Base-by-base conservation (phyloP, 2,888 invertebrate genomes). In the Odontomyia ornata region DNA sequence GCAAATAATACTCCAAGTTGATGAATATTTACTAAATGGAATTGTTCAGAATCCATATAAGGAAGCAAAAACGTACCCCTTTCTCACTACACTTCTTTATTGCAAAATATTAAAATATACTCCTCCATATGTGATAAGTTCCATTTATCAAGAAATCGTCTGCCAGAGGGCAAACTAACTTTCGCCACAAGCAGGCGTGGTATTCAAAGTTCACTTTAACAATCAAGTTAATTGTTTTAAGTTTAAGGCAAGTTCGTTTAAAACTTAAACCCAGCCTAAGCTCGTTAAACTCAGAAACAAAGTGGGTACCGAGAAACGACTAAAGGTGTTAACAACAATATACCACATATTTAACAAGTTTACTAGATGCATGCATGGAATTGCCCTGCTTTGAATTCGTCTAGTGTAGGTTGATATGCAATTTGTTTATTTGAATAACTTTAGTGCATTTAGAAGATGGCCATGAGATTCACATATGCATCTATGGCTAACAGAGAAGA, bases 171-270 rank as follows among this genome's bases (percentile, higher is more conserved):
- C 52, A n/a, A 52, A 52, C 52, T 3, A 52, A 52, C 5, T 9
- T 52, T 52, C 5, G 4, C 64, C 27, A 11, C 64, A 23, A n/a
- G 64, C 1, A 7, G 15, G 27, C 30, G 28, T 64, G 4, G 25
- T 13, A 64, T 64, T 1, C 69, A 23, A 71, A 71, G 69, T 71
- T 71, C 69, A 71, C 9, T 13, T 30, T 25, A 71, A 71, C 30
- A 71, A 27, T 36, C 47, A 47, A 71, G 69, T 47, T 71, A 71
- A 71, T 71, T 71, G 52, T 71, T 71, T 47, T 71, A 71, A 71
- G 67, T 67, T 64, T 64, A 7, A 23, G 67, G 27, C 67, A 21
- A 67, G 47, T 71, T 71, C 52, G 27, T 30, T 47, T 71, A 27
- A 46, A 71, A 71, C 46, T 71, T 71, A 25, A 36, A 36, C 52